Evolutionary conservation across 2,888 invertebrate genomes (phyloP), one percentile per base, ranked within the genome.

Genomic region (Acrocera orbiculus): DNA sequence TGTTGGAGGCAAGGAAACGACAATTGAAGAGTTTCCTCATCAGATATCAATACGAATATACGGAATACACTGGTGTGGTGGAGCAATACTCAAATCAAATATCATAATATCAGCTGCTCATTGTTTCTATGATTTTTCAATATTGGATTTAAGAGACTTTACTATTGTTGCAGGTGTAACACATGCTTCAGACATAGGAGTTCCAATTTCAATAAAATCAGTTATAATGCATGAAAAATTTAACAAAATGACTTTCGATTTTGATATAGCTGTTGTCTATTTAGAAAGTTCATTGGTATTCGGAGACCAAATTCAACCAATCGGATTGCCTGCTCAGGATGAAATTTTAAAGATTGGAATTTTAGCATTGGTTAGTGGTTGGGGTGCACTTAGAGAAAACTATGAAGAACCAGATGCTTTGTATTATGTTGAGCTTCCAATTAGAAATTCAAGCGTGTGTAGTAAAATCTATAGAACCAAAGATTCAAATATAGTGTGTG

Each of bases 91-190:
- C 15, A 56, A 57, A 16, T 44, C 46, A 13, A 61, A 66, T 30
- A 22, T 25, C 9, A 53, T 64, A 2, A 29, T 69, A 4, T 68
- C 68, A 2, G 68, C 68, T 13, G 69, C 67, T 5, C 68, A 69
- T 45, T 69, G 69, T 44, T 48, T 65, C 23, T 38, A 44, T 16
- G 56, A 57, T 10, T 25, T 30, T n/a, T 23, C 17, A 10, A 24
- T 30, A 5, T 4, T 10, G n/a, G n/a, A n/a, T n/a, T n/a, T n/a
- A n/a, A 49, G 65, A 8, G 25, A 16, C 7, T 15, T 59, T 57
- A 57, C 56, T 53, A 38, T 47, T 44, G 45, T 39, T 40, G 67
- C 59, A 5, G 69, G 69, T 1, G 64, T 66, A 2, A 58, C 62
- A 4, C 45, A 43, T 48, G 44, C 13, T 9, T 1, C 11, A 19